Percentiles rank a stretch among this genome's conserved stretches.
Evolutionary conservation across 2,113 vertebrate genomes (phyloP).

Genomic region (Siphamia tubifer): DNA sequence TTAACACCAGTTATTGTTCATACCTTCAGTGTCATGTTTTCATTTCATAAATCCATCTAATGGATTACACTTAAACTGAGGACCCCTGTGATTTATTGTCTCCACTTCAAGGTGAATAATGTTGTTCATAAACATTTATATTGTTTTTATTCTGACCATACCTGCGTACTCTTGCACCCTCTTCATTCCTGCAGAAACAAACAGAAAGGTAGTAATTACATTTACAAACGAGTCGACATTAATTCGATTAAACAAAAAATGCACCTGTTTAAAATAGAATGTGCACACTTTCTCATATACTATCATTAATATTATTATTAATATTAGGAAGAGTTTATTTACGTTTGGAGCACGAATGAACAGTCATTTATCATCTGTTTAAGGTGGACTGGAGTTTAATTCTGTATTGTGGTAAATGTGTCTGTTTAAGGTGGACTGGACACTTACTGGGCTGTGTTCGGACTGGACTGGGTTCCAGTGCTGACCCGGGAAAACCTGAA

Average conservation of each 20-base stretch:
- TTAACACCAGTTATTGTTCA: no score
- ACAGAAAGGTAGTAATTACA: background rate
- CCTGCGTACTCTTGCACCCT: conserved; percentile 73
- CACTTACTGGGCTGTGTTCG: conserved; percentile 68
- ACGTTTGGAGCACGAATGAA: no score
- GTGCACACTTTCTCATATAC: no score
- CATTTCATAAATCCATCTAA: no score
- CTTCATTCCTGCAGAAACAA: conserved; percentile 54
- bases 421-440: background rate
- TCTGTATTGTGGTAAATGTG: background rate
- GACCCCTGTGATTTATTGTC: no score
- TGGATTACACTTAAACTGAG: no score
- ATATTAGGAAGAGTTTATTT: no score
- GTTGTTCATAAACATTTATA: background rate
- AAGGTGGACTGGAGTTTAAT: background rate
- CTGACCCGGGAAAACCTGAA: conserved; percentile 53
- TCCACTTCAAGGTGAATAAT: background rate
- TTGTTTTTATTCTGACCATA: conserved; percentile 13
- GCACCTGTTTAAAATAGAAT: no score
- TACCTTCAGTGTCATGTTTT: no score
- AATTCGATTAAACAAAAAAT: no score
- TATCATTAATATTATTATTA: no score
- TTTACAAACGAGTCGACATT: no score
- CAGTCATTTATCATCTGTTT: background rate
- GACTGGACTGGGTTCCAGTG: conserved; percentile 7